These are phyloP conservation scores for Lithophane socia DNA, from an alignment of 2,888 invertebrate species.

Conservation along the genomic window DNA sequence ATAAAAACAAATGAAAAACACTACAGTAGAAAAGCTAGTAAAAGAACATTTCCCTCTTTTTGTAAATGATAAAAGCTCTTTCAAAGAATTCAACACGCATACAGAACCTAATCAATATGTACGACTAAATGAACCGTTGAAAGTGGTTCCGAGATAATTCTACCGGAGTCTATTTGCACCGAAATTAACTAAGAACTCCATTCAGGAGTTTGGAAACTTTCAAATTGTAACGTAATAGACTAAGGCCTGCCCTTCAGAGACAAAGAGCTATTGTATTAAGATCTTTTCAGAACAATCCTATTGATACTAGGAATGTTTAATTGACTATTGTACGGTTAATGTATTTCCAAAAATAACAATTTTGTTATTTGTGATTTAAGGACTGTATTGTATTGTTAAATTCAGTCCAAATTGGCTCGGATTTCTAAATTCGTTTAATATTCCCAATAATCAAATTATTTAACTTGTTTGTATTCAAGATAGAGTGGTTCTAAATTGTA, in stretches of 20 bases:
- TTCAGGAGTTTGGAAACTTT: conserved; percentile 82
- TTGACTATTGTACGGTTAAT: conserved; percentile 61
- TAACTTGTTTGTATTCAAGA: conserved; percentile 3
- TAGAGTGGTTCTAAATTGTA: neutral
- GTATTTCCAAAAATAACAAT: conserved; percentile 46
- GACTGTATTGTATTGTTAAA: conserved; percentile 21
- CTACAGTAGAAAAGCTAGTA: neutral
- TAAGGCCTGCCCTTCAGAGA: conserved; percentile 68
- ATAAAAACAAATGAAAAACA: neutral
- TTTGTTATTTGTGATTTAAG: conserved; percentile 30
- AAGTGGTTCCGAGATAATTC: conserved; percentile 64
- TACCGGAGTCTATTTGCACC: conserved; percentile 77
- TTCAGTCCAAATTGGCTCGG: neutral
- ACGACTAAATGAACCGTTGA: conserved; percentile 52
- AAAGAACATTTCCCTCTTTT: neutral
- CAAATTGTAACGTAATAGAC: conserved; percentile 82
- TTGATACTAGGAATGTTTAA: conserved; percentile 74
- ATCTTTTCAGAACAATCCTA: conserved; percentile 71
- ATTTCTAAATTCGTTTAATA: conserved; percentile 19
- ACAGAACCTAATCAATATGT: conserved; percentile 46
- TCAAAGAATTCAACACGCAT: conserved; percentile 6
- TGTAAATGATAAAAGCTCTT: neutral
- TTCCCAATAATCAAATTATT: conserved; percentile 17
- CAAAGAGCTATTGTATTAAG: conserved; percentile 78
- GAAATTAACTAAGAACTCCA: conserved; percentile 83